A percentile compares a stretch with the other conserved stretches of the same genome.
Conservation (phyloP, 2,888 invertebrate species). For the Subacronicta megacephala region DNA sequence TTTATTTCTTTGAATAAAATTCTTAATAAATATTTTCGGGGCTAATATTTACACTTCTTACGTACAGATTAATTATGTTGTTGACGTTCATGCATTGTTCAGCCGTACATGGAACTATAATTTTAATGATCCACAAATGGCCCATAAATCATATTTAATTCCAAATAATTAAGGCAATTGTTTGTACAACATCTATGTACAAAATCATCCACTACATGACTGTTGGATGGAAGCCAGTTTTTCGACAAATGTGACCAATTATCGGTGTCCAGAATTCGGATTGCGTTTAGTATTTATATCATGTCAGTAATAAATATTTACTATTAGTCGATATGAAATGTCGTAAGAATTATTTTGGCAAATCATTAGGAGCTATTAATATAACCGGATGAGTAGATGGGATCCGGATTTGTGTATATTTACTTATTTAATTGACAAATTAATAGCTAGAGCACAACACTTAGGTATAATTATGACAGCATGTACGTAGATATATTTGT, state of each 20-base stretch:
- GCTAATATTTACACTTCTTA: neutral
- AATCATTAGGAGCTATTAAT: conserved; percentile 12
- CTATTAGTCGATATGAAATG: conserved; percentile 38
- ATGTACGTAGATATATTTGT: too few relatives aligned
- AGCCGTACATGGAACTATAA: neutral
- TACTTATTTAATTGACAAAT: too few relatives aligned
- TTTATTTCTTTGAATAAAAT: too few relatives aligned
- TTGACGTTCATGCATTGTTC: neutral
- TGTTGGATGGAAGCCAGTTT: conserved; percentile 50
- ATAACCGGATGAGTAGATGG: conserved; percentile 8
- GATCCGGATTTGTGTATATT: conserved; percentile 12
- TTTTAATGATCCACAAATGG: conserved; percentile 25
- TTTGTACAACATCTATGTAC: conserved; percentile 11
- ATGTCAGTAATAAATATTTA: conserved; percentile 39
- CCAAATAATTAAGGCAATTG: conserved; percentile 25
- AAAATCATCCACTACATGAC: conserved; percentile 20
- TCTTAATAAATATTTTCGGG: too few relatives aligned
- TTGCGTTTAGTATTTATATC: conserved; percentile 27
- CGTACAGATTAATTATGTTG: neutral
- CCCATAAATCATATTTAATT: conserved; percentile 29
- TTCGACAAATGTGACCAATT: conserved; percentile 46
- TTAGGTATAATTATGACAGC: too few relatives aligned
- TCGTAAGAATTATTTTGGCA: conserved; percentile 37
- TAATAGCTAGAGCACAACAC: too few relatives aligned
- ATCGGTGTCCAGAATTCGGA: conserved; percentile 29